Evolutionary conservation across 2,113 vertebrate genomes (phyloP).

Genomic region (Pristiophorus japonicus): DNA sequence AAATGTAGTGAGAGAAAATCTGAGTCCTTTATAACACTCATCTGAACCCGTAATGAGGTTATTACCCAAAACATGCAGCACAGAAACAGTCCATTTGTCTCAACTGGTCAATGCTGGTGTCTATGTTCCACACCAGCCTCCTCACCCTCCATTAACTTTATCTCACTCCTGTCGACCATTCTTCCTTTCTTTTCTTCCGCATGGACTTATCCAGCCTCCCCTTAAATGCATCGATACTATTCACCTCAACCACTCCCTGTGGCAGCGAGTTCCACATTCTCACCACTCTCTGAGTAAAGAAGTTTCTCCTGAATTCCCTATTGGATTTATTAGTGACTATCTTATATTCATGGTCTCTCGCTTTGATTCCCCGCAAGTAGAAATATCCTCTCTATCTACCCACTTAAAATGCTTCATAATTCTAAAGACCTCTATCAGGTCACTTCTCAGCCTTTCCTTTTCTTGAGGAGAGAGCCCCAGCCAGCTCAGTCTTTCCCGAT

Average conservation of each 20-base stretch:
- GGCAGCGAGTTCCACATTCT: neutral
- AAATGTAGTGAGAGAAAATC: neutral
- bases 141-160: too few relatives aligned
- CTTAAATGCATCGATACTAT: too few relatives aligned
- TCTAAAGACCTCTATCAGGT: neutral
- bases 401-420: neutral
- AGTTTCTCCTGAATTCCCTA: neutral
- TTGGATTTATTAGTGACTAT: neutral
- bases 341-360: neutral
- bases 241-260: too few relatives aligned
- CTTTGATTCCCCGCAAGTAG: neutral
- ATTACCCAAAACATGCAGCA: neutral
- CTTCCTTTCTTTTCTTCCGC: too few relatives aligned
- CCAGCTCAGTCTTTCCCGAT: neutral
- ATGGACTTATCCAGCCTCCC: too few relatives aligned
- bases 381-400: neutral
- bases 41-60: neutral
- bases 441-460: neutral
- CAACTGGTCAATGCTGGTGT: too few relatives aligned
- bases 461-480: neutral
- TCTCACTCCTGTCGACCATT: too few relatives aligned
- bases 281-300: neutral
- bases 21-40: neutral
- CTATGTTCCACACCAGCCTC: too few relatives aligned
- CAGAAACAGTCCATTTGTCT: neutral